A percentile compares a stretch with the other conserved stretches of the same genome.
These are phyloP conservation scores for Hesperophylax magnus DNA, from an alignment of 1,140 invertebrate genomes.

Conservation along the genomic window DNA sequence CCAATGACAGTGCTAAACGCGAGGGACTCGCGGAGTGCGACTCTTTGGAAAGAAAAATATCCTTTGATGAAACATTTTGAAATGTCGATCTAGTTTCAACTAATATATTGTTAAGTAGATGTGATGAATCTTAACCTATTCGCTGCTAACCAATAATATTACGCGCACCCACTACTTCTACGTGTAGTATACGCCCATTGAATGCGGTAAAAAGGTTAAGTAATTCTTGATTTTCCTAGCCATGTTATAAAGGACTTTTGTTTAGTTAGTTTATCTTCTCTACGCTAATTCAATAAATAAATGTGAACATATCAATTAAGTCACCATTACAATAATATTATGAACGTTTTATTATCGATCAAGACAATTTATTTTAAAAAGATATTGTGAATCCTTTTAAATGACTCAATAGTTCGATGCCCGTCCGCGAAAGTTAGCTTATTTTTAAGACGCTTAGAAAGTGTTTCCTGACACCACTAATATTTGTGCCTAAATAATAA, in stretches of 20 bases:
- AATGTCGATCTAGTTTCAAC: not conserved
- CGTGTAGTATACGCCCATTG: too few relatives aligned
- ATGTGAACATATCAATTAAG: conserved; percentile 42
- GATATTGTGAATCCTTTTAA: conserved; percentile 44
- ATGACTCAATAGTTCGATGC: conserved; percentile 40
- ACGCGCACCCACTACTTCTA: too few relatives aligned
- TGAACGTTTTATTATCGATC: conserved; percentile 1
- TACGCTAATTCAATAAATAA: not conserved
- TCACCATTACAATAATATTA: conserved; percentile 20
- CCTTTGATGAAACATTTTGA: conserved; percentile 47
- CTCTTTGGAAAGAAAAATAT: conserved; percentile 53
- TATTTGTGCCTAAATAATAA: conserved; percentile 56
- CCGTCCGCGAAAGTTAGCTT: conserved; percentile 47
- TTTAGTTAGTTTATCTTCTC: not conserved
- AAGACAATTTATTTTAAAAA: not conserved
- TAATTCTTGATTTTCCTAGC: conserved; percentile 7
- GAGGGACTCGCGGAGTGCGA: conserved; percentile 56
- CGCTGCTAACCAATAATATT: not conserved
- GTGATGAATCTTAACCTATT: not conserved
- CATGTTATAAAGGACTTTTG: conserved; percentile 29
- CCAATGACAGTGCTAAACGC: conserved; percentile 55
- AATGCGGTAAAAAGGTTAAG: not conserved
- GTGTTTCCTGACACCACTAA: conserved; percentile 47
- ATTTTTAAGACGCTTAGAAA: conserved; percentile 46
- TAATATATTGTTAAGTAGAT: conserved; percentile 10